phyloP scores from a whole-genome alignment of 2,113 vertebrate genomes.

The Actinemys pallida region DNA sequence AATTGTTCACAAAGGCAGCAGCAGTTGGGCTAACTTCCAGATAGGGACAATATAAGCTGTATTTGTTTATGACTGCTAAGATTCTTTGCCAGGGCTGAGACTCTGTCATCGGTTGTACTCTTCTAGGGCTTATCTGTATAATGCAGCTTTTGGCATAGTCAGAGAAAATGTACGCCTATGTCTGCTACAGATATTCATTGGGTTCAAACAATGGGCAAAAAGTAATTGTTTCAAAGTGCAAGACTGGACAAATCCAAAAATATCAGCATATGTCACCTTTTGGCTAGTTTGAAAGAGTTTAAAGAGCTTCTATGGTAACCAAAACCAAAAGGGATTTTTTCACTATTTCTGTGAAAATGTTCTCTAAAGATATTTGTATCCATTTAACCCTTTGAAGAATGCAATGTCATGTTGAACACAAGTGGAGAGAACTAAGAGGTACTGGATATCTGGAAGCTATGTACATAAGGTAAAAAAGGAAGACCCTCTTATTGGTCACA shows the following conservation, averaged over 20 bases:
- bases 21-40: not conserved
- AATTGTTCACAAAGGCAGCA: not conserved
- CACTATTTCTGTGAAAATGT: not conserved
- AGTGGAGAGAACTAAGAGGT: not conserved
- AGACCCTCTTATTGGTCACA: not conserved
- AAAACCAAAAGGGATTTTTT: not conserved
- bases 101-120: not conserved
- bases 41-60: not conserved
- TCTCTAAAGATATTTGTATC: not conserved
- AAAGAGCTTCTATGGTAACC: not conserved
- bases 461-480: not conserved
- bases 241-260: not conserved
- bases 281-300: not conserved
- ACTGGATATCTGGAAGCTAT: not conserved
- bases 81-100: not conserved
- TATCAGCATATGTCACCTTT: not conserved
- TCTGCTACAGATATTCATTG: not conserved
- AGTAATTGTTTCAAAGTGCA: not conserved
- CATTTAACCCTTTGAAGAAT: not conserved
- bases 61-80: not conserved
- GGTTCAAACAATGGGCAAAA: not conserved
- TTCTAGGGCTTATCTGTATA: constrained; percentile 4
- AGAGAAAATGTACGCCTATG: not conserved
- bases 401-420: not conserved
- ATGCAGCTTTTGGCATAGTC: not conserved